Percentiles rank a stretch among this genome's conserved stretches.
These are phyloP conservation scores for Heterocephalus glaber DNA, from an alignment of 2,113 vertebrate species.

Conservation along the genomic window DNA sequence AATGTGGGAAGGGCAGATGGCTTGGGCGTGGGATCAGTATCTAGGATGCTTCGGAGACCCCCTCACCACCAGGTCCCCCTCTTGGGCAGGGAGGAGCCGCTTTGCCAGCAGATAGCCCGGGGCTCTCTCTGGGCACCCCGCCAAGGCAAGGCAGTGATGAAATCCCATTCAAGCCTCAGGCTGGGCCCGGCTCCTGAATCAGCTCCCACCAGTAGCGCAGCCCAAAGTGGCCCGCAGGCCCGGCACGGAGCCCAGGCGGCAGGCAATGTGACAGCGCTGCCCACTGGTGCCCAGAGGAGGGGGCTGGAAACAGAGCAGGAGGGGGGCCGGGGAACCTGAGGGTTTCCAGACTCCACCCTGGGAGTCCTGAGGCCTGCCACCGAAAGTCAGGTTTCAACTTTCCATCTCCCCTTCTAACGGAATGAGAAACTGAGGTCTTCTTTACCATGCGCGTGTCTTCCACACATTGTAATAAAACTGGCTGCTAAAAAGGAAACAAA, in stretches of 20 bases:
- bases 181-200: conserved; percentile 48
- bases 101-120: neutral
- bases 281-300: neutral
- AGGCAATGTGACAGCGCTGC: neutral
- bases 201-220: conserved; percentile 55
- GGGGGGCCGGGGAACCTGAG: conserved; percentile 41
- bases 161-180: conserved; percentile 64
- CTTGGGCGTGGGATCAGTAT: conserved; percentile 69
- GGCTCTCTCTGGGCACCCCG: neutral
- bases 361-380: neutral
- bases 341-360: conserved; percentile 16
- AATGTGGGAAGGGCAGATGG: conserved; percentile 85
- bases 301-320: neutral
- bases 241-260: conserved; percentile 1
- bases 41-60: neutral
- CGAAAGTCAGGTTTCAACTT: neutral
- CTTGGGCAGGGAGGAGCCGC: neutral
- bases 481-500: neutral
- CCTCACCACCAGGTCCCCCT: neutral
- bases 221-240: conserved; percentile 55
- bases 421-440: neutral
- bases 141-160: conserved; percentile 33
- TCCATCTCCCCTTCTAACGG: neutral
- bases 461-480: neutral
- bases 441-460: neutral